phyloP scores from a whole-genome alignment of 2,888 invertebrate genomes.

The Eupithecia pulchellata region DNA sequence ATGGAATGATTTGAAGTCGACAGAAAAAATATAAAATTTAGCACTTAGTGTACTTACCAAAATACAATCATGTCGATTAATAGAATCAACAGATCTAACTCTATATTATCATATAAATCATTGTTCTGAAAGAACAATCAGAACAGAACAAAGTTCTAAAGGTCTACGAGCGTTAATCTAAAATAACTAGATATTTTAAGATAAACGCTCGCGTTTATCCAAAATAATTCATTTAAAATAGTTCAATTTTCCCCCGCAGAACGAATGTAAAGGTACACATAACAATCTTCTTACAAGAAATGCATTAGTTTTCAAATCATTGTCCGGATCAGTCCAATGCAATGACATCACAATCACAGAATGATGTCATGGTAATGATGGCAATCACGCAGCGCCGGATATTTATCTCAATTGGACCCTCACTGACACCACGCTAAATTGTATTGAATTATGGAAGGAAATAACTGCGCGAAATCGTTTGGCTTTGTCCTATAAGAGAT shows the following conservation, averaged over 20 bases:
- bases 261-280: too few species aligned
- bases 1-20: not conserved
- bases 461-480: not conserved
- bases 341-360: slow-evolving; percentile 56
- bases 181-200: too few species aligned
- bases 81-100: not conserved
- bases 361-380: slow-evolving; percentile 60
- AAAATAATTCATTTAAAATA: too few species aligned
- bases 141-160: too few species aligned
- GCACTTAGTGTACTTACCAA: not conserved
- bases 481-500: not conserved
- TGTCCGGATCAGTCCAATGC: slow-evolving; percentile 26
- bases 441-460: slow-evolving; percentile 2
- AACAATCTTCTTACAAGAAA: not conserved
- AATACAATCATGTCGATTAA: not conserved
- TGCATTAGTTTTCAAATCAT: slow-evolving; percentile 4
- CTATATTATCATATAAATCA: too few species aligned
- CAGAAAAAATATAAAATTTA: too few species aligned
- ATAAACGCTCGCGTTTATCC: too few species aligned
- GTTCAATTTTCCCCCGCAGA: not conserved
- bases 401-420: slow-evolving; percentile 65
- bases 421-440: slow-evolving; percentile 4
- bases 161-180: too few species aligned
- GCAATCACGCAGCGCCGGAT: slow-evolving; percentile 55
- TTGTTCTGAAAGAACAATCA: too few species aligned